Evolutionary conservation across 2,113 vertebrate species (phyloP).

Genomic region (Halcyon senegalensis): DNA sequence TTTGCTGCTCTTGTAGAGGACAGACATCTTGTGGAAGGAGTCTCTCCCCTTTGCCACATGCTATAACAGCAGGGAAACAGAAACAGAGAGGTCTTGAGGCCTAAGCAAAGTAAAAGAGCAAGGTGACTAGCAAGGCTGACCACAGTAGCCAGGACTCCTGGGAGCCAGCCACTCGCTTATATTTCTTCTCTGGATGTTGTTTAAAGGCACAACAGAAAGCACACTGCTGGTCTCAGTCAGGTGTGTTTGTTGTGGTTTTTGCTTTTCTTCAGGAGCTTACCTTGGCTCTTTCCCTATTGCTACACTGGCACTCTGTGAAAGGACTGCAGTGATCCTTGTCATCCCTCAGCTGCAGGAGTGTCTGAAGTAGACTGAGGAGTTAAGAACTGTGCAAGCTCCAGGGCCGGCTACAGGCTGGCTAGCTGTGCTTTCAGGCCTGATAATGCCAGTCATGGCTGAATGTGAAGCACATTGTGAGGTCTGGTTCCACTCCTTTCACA

Average conservation of each 20-base stretch:
- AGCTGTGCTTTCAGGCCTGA: not conserved
- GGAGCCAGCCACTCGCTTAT: not conserved
- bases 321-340: not conserved
- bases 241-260: not conserved
- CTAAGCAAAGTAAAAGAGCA: not conserved
- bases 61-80: not conserved
- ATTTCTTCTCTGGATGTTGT: not conserved
- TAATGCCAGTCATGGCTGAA: not conserved
- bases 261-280: not conserved
- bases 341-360: not conserved
- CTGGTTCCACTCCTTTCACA: not conserved
- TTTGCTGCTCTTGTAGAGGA: not conserved
- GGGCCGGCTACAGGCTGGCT: not conserved
- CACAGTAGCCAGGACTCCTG: not conserved
- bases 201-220: not conserved
- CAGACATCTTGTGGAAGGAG: not conserved
- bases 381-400: not conserved
- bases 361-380: not conserved
- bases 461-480: rapidly evolving
- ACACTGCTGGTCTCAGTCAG: not conserved
- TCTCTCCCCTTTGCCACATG: not conserved
- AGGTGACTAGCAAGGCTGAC: not conserved
- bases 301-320: not conserved
- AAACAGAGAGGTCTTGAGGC: not conserved
- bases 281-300: not conserved